A percentile compares a stretch with the other conserved stretches of the same genome.
Conservation (phyloP, 2,888 invertebrate species). For the Tenthredo amoena region DNA sequence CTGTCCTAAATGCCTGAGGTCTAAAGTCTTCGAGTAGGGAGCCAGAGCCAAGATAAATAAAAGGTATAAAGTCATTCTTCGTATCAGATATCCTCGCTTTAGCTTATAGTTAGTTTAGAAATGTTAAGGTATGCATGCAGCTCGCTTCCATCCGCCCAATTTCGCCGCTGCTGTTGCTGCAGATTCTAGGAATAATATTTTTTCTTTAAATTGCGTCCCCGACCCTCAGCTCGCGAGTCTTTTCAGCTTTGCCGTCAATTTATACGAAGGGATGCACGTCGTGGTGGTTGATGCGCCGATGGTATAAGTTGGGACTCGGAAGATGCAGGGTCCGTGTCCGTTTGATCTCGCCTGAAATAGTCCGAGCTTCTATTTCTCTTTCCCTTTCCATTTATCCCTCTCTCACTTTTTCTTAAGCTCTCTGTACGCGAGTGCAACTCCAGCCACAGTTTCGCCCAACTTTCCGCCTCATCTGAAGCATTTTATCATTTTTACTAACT, state of each 20-base stretch:
- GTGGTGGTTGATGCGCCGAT: conserved; percentile 37
- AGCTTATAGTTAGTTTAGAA: conserved; percentile 3
- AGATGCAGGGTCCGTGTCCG: conserved; percentile 57
- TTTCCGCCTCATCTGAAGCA: not conserved
- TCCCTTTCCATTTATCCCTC: not conserved
- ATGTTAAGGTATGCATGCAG: not conserved
- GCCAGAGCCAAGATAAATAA: conserved; percentile 21
- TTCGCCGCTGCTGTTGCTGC: not conserved
- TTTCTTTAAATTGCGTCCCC: conserved; percentile 34
- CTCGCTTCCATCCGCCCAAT: not conserved
- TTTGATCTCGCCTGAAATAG: conserved; percentile 69
- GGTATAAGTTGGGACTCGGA: conserved; percentile 23
- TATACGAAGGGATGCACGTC: conserved; percentile 33
- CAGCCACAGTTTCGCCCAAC: not conserved
- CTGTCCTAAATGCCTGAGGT: conserved; percentile 17
- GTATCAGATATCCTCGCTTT: conserved; percentile 11
- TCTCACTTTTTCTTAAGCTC: not conserved
- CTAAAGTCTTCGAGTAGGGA: not conserved
- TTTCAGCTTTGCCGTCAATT: conserved; percentile 30
- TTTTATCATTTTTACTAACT: conserved; percentile 31
- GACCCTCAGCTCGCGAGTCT: not conserved
- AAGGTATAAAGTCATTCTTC: conserved; percentile 13
- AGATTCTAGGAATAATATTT: conserved; percentile 45
- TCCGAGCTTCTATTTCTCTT: conserved; percentile 52
- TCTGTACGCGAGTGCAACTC: not conserved